Conservation (phyloP, 2,797 vertebrate species). For the Cryptoprocta ferox region DNA sequence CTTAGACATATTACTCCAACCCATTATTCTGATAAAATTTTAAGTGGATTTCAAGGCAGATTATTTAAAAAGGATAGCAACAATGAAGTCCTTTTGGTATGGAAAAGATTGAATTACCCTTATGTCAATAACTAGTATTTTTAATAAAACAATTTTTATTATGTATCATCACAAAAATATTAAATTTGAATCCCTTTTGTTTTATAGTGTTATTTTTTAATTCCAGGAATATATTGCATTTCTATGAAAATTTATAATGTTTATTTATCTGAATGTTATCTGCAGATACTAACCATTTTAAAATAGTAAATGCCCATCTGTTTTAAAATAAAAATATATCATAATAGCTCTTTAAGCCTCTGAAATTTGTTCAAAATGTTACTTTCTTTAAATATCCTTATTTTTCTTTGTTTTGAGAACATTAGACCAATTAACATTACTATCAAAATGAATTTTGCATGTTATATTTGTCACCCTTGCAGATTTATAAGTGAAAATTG, state of each 20-base stretch:
- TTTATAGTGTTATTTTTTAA: conserved; percentile 41
- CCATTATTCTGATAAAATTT: not conserved
- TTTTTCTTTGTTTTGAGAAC: conserved; percentile 66
- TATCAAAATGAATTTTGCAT: conserved; percentile 71
- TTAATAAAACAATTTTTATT: not conserved
- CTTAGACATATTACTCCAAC: not conserved
- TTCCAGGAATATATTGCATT: not conserved
- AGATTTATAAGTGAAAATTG: conserved; percentile 58
- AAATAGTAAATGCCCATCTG: conserved; percentile 28
- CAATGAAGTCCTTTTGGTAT: not conserved
- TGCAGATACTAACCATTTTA: conserved; percentile 44
- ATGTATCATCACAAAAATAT: not conserved
- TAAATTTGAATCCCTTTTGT: not conserved
- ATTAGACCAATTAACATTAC: conserved; percentile 63
- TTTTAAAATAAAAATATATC: conserved; percentile 44
- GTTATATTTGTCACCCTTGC: conserved; percentile 45
- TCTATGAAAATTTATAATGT: not conserved
- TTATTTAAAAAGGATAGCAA: not conserved
- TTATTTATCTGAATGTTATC: conserved; percentile 23
- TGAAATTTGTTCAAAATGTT: not conserved
- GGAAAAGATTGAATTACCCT: not conserved
- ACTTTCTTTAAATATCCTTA: conserved; percentile 62
- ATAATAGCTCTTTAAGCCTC: not conserved
- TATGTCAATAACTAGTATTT: not conserved
- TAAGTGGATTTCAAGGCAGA: conserved; percentile 5